Base-by-base conservation (phyloP, 1,140 invertebrate species). In the Pseudomyrmex concolor region DNA sequence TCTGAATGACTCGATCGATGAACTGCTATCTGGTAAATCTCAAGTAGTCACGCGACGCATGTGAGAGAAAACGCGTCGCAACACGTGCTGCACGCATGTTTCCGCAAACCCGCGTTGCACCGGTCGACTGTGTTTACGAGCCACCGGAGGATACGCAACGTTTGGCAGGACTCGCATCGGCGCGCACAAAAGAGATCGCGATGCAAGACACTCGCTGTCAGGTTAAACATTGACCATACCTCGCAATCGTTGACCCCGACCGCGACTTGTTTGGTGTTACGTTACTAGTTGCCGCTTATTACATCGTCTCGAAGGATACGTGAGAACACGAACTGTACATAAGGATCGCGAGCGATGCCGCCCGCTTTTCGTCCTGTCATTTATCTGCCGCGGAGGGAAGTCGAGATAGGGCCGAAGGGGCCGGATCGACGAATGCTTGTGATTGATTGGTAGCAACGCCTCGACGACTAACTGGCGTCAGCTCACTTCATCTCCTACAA, bases 201-300 rank as follows among this genome's bases (percentile, higher is more conserved):
- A 77, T 68, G 73, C 64, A 77, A 77, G 85, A 91, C 87, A 90
- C 83, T 84, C 66, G 86, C 90, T 92, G 91, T 92, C 92, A 89
- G 86, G 89, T 90, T 89, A 91, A 93, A 92, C 90, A 91, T 77
- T 86, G 91, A 91, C 90, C 92, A 92, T 90, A 87, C 90, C 83
- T 83, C 85, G 71, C 66, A 68, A 73, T 84, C 59, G 8, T 12
- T 13, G 51, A 70, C 25, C 68, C 19, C 51, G 45, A 45, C 50
- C 48, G 22, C 48, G 72, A 72, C 22, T 63, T 43, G 59, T 51
- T 34, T n/a, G 87, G 88, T 88, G 62, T 88, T 87, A 84, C 63
- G 84, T 89, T 89, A 85, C 89, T 74, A 77, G 74, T 19, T 62
- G 54, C 71, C 67, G 54, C 71, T 74, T 74, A 74, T 87, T 86